phyloP scores from a whole-genome alignment of 2,797 vertebrate species.

The Mus minutoides region DNA sequence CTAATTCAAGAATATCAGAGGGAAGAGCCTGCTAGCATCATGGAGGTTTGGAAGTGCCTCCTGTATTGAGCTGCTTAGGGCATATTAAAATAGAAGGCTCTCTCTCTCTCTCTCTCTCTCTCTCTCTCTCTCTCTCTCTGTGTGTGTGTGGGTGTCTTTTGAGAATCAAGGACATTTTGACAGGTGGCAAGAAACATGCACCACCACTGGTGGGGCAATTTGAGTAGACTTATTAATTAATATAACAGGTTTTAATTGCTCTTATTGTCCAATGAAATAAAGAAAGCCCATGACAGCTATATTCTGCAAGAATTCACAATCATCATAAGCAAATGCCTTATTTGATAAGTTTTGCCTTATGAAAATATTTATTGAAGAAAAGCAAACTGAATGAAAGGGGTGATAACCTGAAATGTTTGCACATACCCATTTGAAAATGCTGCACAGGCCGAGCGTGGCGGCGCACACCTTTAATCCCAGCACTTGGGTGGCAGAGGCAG shows the following conservation, averaged over 20 bases:
- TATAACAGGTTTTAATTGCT: not conserved
- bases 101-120: no score
- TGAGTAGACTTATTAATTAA: not conserved
- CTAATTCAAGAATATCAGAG: not conserved
- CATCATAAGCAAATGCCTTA: conserved; percentile 57
- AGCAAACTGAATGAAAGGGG: conserved; percentile 1
- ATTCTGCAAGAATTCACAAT: conserved; percentile 57
- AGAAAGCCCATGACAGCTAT: conserved; percentile 21
- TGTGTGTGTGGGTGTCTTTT: not conserved
- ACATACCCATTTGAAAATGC: not conserved
- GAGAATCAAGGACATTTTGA: not conserved
- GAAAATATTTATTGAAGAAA: conserved; percentile 59
- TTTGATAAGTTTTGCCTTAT: conserved; percentile 59
- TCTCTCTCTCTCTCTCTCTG: no score
- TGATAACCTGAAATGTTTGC: conserved; percentile 31
- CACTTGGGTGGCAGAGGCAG: no score
- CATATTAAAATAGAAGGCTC: not conserved
- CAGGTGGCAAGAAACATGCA: not conserved
- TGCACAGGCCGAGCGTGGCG: no score
- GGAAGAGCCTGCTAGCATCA: not conserved
- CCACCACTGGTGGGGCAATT: not conserved
- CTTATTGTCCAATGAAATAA: conserved; percentile 14
- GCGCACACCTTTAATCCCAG: no score
- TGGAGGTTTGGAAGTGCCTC: not conserved
- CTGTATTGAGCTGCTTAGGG: not conserved